Evolutionary conservation across 2,113 vertebrate genomes (phyloP), one percentile per base, ranked within the genome.

Genomic region (Catharus bicknelli): DNA sequence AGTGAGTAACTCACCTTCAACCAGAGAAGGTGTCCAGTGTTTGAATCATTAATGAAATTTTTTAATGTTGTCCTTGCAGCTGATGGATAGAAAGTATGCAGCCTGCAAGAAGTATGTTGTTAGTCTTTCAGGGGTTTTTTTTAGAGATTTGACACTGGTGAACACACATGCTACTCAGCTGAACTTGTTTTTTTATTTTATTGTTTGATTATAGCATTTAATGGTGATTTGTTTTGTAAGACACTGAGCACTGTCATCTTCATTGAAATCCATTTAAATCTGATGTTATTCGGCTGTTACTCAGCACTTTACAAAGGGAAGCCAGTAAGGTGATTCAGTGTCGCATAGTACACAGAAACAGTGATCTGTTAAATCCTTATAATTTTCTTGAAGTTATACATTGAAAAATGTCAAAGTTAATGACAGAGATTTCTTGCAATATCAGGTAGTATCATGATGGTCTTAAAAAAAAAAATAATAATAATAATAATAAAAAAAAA

Each of bases 301-400:
- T 94, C 67, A 76, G 95, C 94, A 94, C 90, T 86, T 94, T 94
- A 92, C 87, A 80, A 88, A 95, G 83, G 76, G 50, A 95, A 90
- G 93, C 87, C 90, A 93, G 84, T 92, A 93, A 66, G 75, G 80
- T 90, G 82, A 90, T 90, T 84, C 74, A 61, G 84, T 91, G 73
- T 95, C 45, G 0, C 72, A 50, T 51, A 58, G 26, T n/a, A 75
- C 79, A 70, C 36, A 69, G 62, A 90, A 94, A 88, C 66, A 61
- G 69, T 66, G 42, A 54, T 86, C 53, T 83, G 63, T 83, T 87
- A 90, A 94, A 94, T 94, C 58, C 61, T 78, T 92, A 14, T 16
- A 5, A 40, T 82, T 72, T 72, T 73, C 61, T 84, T 73, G 13
- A 88, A 63, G 23, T 55, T 96, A 36, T 43, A 69, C 27, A 27